Conservation (phyloP, 2,797 vertebrate species). For the Glyptemys insculpta region DNA sequence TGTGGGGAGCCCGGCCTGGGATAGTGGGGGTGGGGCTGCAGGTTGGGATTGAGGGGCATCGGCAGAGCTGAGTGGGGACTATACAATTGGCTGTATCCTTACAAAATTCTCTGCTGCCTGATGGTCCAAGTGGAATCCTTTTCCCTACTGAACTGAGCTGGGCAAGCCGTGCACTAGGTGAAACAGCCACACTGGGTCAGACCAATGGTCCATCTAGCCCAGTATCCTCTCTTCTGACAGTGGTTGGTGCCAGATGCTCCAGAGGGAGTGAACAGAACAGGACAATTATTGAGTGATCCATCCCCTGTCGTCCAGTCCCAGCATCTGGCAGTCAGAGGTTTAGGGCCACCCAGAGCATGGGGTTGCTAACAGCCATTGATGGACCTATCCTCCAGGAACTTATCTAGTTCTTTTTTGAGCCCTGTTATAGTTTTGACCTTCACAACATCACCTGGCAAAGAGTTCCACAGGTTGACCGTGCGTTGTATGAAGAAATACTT, state of each 20-base stretch:
- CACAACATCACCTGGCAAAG: too few species aligned
- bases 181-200: background rate
- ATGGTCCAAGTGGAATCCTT: background rate
- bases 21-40: too few species aligned
- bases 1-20: too few species aligned
- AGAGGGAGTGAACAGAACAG: background rate
- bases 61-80: background rate
- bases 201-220: background rate
- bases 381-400: background rate
- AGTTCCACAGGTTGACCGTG: too few species aligned
- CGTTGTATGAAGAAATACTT: too few species aligned
- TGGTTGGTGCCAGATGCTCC: background rate
- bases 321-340: too few species aligned
- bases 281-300: background rate
- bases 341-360: background rate
- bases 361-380: background rate
- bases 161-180: background rate
- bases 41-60: background rate
- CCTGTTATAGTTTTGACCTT: too few species aligned
- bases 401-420: background rate
- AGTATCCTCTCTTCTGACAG: background rate
- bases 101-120: background rate
- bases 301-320: too few species aligned
- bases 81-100: background rate
- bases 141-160: background rate